Evolutionary conservation across 2,113 vertebrate species (phyloP), one percentile per base, ranked within the genome.

Genomic region (Glareola pratincola): DNA sequence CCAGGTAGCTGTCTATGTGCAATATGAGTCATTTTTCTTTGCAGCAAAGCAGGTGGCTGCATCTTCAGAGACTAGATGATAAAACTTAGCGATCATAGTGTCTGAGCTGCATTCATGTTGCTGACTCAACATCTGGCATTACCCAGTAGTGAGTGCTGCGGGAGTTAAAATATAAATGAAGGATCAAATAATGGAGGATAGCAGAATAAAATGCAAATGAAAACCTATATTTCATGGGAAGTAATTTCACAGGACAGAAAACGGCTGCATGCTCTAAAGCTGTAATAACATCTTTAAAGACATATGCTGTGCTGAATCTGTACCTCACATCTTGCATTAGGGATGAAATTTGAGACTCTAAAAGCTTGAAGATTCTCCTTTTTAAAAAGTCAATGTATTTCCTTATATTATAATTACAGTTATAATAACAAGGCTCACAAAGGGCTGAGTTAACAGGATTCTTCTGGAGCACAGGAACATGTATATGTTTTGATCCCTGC

Each of bases 111-210:
- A 68, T 96, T 89, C 74, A 71, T 64, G 87, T 54, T 75, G 74
- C 97, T 98, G 95, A 98, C 78, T 98, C 95, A 97, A 96, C 92
- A 95, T 78, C 77, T 96, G 82, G 41, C 34, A 85, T 76, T 96
- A 87, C 48, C 54, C 53, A 76, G 36, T 63, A 92, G 76, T 69
- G 87, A 94, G 90, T 53, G 68, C 69, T 71, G 62, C 9, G 50
- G 48, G 83, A 97, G 63, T 94, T 94, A 97, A 98, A 97, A 93
- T 76, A 96, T 39, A 89, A 95, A 93, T 47, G 50, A 41, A 94
- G 76, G 76, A 81, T 47, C 43, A 92, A 90, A 96, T 90, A 89
- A 78, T 64, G 29, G 57, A 84, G 67, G 37, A 92, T 53, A 82
- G 50, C 63, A 94, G 62, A 93, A 82, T 79, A 95, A 94, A 92